phyloP scores from a whole-genome alignment of 2,888 invertebrate species.

The Leucophenga maculata region DNA sequence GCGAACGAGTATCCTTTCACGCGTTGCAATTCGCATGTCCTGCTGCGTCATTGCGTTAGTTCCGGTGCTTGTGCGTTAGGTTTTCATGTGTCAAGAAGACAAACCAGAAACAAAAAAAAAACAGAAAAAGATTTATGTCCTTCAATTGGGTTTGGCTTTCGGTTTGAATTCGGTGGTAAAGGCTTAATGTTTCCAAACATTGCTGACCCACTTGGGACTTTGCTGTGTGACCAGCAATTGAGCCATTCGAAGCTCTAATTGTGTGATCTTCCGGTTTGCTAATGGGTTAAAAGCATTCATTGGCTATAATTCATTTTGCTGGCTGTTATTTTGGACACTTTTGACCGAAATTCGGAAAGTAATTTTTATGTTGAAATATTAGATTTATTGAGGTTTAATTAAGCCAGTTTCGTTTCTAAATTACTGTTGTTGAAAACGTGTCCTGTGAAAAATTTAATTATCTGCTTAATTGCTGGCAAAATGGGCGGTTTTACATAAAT shows the following conservation, averaged over 20 bases:
- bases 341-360: slow-evolving; percentile 57
- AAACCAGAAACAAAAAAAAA: neutral
- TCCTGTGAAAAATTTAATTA: too few species aligned
- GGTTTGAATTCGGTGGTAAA: slow-evolving; percentile 18
- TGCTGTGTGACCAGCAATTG: slow-evolving; percentile 49
- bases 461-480: neutral
- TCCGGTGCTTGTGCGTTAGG: slow-evolving; percentile 57
- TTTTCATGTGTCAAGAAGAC: slow-evolving; percentile 41
- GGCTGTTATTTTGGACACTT: slow-evolving; percentile 61
- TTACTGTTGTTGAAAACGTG: neutral
- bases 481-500: neutral
- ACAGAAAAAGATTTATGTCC: slow-evolving; percentile 68
- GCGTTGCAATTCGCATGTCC: slow-evolving; percentile 33
- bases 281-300: slow-evolving; percentile 62
- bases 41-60: slow-evolving; percentile 66
- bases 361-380: slow-evolving; percentile 35
- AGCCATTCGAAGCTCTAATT: slow-evolving; percentile 57
- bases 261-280: slow-evolving; percentile 67
- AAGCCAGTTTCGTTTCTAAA: slow-evolving; percentile 4
- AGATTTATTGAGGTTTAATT: slow-evolving; percentile 58
- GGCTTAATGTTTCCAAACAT: slow-evolving; percentile 33
- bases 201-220: slow-evolving; percentile 63
- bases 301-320: slow-evolving; percentile 50
- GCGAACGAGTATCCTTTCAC: neutral
- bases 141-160: slow-evolving; percentile 49